Evolutionary conservation across 2,888 invertebrate genomes (phyloP).

Genomic region (Pandemis cinnamomeana): DNA sequence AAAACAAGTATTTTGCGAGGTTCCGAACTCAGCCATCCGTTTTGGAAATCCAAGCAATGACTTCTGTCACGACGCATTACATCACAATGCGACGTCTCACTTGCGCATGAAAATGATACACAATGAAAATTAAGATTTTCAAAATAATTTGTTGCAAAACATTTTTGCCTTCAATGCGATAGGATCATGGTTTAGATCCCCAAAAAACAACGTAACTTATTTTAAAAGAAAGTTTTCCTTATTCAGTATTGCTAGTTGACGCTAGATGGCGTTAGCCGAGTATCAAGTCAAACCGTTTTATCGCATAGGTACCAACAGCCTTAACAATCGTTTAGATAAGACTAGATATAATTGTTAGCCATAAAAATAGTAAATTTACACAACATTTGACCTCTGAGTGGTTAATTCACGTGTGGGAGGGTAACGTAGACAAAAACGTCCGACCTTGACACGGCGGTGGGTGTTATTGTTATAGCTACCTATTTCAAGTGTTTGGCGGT

Average conservation of each 20-base stretch:
- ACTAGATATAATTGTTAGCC: background rate
- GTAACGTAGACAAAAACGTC: constrained; percentile 28
- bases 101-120: background rate
- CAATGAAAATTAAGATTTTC: no score
- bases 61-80: constrained; percentile 20
- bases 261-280: constrained; percentile 32
- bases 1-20: constrained; percentile 20
- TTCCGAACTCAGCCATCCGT: background rate
- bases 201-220: background rate
- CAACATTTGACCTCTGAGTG: background rate
- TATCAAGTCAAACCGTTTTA: background rate
- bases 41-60: constrained; percentile 12
- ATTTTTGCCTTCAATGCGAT: no score
- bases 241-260: constrained; percentile 31
- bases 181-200: background rate
- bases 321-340: background rate
- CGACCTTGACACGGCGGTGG: constrained; percentile 39
- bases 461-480: constrained; percentile 30
- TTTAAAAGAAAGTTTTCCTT: constrained; percentile 22
- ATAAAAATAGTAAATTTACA: background rate
- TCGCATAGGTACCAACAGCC: background rate
- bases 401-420: constrained; percentile 30
- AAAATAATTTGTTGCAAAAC: no score
- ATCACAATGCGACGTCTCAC: constrained; percentile 10
- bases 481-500: constrained; percentile 25